These are phyloP conservation scores for Scaeva pyrastri DNA, from an alignment of 2,888 invertebrate genomes.

Conservation along the genomic window DNA sequence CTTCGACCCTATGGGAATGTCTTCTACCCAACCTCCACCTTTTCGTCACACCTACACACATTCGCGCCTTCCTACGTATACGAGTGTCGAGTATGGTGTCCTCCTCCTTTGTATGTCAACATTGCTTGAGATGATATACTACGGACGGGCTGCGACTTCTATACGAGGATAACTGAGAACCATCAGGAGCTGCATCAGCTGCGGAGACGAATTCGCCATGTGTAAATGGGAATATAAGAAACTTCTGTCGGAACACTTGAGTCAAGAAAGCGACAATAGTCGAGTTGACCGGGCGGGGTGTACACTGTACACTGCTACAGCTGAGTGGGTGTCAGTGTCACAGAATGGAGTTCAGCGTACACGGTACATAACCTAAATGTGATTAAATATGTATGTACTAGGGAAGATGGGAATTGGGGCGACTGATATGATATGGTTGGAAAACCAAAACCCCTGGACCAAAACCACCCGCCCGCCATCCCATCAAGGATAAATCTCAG, in stretches of 20 bases:
- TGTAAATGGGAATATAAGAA: constrained; percentile 53
- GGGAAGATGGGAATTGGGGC: background rate
- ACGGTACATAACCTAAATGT: constrained; percentile 32
- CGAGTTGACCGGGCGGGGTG: background rate
- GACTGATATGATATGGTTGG: background rate
- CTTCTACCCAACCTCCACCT: background rate
- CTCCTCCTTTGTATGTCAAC: constrained; percentile 5
- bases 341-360: background rate
- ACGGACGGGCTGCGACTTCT: background rate
- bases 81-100: no score
- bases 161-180: background rate
- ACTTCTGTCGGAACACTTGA: constrained; percentile 62
- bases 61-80: background rate
- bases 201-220: constrained; percentile 37
- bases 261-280: constrained; percentile 52
- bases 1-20: constrained; percentile 56
- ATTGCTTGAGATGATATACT: constrained; percentile 12
- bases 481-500: background rate
- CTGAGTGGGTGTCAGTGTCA: constrained; percentile 1
- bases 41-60: constrained; percentile 14
- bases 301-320: background rate
- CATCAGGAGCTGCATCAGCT: constrained; percentile 22
- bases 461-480: no score
- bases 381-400: constrained; percentile 38
- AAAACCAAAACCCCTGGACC: no score